phyloP scores from a whole-genome alignment of 1,140 invertebrate genomes.

The Lysiphlebus fabarum region DNA sequence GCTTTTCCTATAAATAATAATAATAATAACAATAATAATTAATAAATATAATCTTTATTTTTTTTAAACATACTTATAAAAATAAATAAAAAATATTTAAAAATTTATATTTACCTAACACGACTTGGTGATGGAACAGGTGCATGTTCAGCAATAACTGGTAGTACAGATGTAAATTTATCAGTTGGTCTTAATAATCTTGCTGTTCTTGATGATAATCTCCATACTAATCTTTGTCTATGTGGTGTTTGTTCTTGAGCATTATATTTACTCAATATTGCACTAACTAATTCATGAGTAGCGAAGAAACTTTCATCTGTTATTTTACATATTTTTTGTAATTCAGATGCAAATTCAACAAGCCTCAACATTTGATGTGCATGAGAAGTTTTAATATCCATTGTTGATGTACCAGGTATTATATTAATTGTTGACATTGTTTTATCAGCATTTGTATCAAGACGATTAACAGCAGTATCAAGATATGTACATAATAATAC shows the following conservation, averaged over 20 bases:
- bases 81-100: neutral
- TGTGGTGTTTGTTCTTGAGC: constrained; percentile 67
- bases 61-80: too few species aligned
- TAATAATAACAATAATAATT: neutral
- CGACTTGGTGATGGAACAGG: constrained; percentile 55
- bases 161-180: constrained; percentile 67
- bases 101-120: constrained; percentile 51
- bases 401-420: constrained; percentile 31
- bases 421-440: constrained; percentile 19
- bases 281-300: constrained; percentile 60
- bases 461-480: constrained; percentile 52
- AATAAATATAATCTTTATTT: neutral
- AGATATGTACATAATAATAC: constrained; percentile 67
- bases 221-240: constrained; percentile 72
- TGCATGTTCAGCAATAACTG: constrained; percentile 70
- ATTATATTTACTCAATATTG: constrained; percentile 67
- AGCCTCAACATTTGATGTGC: constrained; percentile 52
- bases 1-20: constrained; percentile 13
- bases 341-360: constrained; percentile 58
- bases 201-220: constrained; percentile 63
- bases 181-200: constrained; percentile 71
- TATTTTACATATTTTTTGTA: constrained; percentile 63
- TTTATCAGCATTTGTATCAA: constrained; percentile 34
- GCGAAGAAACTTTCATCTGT: constrained; percentile 61
- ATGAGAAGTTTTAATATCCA: constrained; percentile 26